These are phyloP conservation scores for Polyploca ridens DNA, from an alignment of 2,888 invertebrate genomes.

Conservation along the genomic window DNA sequence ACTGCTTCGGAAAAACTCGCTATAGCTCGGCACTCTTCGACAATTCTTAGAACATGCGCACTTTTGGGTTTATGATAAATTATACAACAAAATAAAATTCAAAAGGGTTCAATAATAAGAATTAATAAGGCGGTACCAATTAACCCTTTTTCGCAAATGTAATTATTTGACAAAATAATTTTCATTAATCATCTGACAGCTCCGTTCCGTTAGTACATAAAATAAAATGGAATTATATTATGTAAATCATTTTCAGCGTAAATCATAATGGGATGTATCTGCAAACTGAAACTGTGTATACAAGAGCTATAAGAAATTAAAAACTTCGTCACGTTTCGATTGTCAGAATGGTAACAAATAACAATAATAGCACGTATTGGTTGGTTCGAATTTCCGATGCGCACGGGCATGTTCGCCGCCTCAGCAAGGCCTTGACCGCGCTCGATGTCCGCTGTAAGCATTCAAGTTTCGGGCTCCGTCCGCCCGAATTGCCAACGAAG, in stretches of 20 bases:
- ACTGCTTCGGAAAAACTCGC: slow-evolving; percentile 75
- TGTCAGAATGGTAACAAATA: slow-evolving; percentile 48
- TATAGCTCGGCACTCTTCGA: slow-evolving; percentile 58
- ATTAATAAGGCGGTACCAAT: no score
- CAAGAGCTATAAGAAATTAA: background rate
- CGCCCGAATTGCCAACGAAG: slow-evolving; percentile 49
- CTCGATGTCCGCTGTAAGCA: slow-evolving; percentile 45
- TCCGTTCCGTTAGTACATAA: background rate
- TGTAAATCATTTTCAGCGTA: no score
- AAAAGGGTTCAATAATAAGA: background rate
- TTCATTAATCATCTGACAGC: background rate
- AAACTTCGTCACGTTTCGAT: slow-evolving; percentile 22
- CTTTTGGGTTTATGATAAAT: slow-evolving; percentile 16
- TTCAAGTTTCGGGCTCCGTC: slow-evolving; percentile 42
- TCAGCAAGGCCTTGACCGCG: slow-evolving; percentile 76
- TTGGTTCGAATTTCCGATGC: slow-evolving; percentile 62
- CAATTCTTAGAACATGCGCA: slow-evolving; percentile 33
- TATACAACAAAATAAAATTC: background rate
- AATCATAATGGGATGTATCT: background rate
- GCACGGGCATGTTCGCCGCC: slow-evolving; percentile 50
- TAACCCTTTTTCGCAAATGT: no score
- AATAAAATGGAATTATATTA: no score
- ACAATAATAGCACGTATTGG: slow-evolving; percentile 30
- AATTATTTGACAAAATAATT: no score
- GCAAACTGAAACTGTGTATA: background rate